Conservation (phyloP, 2,888 invertebrate genomes). For the Zelleria hepariella region DNA sequence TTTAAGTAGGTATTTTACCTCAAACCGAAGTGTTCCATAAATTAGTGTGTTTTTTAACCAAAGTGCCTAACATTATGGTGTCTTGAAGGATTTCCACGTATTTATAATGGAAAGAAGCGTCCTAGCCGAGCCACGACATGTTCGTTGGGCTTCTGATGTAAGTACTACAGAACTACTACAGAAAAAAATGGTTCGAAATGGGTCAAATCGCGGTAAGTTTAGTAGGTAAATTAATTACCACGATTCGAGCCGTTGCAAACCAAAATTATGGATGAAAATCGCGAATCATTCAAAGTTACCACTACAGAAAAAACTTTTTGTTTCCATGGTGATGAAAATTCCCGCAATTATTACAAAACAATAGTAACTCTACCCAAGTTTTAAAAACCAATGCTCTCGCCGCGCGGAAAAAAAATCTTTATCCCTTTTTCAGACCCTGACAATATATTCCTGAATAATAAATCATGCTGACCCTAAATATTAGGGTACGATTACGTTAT, state of each 20-base stretch:
- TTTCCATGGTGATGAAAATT: no score
- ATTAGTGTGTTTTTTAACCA: not conserved
- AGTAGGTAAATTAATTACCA: no score
- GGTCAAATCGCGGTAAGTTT: no score
- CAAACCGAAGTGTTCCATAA: not conserved
- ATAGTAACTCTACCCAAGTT: not conserved
- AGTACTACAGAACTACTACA: slow-evolving; percentile 27
- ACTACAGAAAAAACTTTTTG: no score
- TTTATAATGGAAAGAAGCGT: slow-evolving; percentile 63
- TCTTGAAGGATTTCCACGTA: slow-evolving; percentile 24
- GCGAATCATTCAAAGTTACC: not conserved
- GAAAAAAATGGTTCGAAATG: not conserved
- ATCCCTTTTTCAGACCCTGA: not conserved
- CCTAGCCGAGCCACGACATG: slow-evolving; percentile 53
- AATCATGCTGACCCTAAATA: not conserved
- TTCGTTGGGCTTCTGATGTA: slow-evolving; percentile 63
- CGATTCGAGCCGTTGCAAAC: no score
- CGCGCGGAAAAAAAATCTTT: not conserved
- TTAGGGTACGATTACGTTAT: not conserved
- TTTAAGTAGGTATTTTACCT: slow-evolving; percentile 9
- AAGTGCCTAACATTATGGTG: slow-evolving; percentile 30
- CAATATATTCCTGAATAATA: not conserved
- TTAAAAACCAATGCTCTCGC: not conserved
- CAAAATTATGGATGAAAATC: no score
- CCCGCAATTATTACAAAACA: no score